Base-by-base conservation (phyloP, 2,888 invertebrate genomes). In the Chaitophorus viminalis region DNA sequence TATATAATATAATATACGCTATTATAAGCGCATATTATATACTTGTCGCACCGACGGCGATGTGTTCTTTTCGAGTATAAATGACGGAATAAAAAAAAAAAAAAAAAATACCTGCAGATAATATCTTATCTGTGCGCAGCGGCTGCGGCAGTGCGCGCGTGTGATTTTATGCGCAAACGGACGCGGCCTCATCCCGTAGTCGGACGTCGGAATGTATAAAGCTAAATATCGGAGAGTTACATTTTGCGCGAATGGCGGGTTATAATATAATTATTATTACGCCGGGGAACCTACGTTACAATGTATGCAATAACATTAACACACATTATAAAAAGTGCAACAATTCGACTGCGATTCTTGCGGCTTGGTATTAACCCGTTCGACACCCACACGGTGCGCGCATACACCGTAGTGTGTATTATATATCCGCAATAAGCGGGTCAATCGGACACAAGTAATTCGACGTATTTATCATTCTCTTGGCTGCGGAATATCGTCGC, bases 391-490 rank as follows among this genome's bases (percentile, higher is more conserved):
- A 1, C 46, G 46, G 46, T 9, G 46, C 11, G 11, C 11, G 9
- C 46, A 9, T 46, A 9, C 46, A 46, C 36, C 4, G 6, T 6
- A 46, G 39, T 25, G 3, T 8, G n/a, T 65, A n/a, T n/a, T n/a
- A n/a, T n/a, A 65, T n/a, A 65, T 39, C 39, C 29, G 29, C 75
- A 18, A 52, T 29, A 82, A 82, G 25, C 82, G 52, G 82, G 82
- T 82, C 82, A 82, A 72, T 72, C 33, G 52, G 82, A 54, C 82
- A 46, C 39, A 60, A 21, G 65, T 70, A 11, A 78, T 39, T n/a
- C 33, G 36, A 21, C 17, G n/a, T n/a, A n/a, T n/a, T n/a, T n/a
- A n/a, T 36, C 6, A 60, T 78, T 78, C 33, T n/a, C 21, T 79
- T n/a, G 36, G 11, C 14, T 1, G 54, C 4, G 29, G 60, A 9